Percentiles rank a stretch among this genome's conserved stretches.
phyloP scores from a whole-genome alignment of 2,888 invertebrate genomes.

The Ophioninae sp. region DNA sequence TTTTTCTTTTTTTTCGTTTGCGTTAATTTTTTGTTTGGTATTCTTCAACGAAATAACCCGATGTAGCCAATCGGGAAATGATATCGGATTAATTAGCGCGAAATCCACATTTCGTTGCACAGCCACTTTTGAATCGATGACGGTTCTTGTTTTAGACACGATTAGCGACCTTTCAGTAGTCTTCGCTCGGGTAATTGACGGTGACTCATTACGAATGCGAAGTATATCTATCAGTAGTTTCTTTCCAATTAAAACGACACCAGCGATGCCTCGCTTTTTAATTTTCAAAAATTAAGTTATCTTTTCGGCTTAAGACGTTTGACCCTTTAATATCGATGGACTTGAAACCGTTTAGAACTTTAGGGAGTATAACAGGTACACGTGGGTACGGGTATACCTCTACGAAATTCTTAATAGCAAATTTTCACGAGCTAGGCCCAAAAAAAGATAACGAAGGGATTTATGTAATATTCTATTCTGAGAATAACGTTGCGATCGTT shows the following conservation, averaged over 20 bases:
- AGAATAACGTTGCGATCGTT: too few species aligned
- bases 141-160: background rate
- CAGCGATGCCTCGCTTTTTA: background rate
- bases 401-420: background rate
- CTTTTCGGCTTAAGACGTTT: background rate
- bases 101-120: background rate
- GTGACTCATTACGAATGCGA: background rate
- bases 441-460: too few species aligned
- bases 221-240: background rate
- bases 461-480: too few species aligned
- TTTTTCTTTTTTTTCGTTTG: too few species aligned
- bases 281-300: background rate
- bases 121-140: background rate
- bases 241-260: background rate
- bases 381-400: background rate
- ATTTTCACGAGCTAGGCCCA: background rate
- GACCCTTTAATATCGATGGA: background rate
- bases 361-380: background rate
- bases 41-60: background rate
- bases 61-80: background rate
- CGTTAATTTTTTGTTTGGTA: conserved; percentile 5
- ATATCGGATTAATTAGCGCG: conserved; percentile 6
- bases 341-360: background rate
- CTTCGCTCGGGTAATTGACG: background rate
- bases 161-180: background rate